Evolutionary conservation across 23 tunicate species (phyloP).

Genomic region (Ciona savignyi): DNA sequence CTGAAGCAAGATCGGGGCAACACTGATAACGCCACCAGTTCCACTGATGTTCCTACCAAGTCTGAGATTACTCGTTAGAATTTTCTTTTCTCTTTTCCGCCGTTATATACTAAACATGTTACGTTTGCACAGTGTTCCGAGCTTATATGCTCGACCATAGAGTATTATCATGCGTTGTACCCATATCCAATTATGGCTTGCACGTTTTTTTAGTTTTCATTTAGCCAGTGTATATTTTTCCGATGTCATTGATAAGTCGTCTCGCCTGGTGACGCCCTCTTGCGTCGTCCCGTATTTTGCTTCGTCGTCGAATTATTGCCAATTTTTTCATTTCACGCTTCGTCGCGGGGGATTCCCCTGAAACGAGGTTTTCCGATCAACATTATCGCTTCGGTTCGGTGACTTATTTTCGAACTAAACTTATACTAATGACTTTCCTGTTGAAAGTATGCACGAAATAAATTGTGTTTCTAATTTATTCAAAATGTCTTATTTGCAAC

Average conservation of each 20-base stretch:
- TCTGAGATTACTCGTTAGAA: not conserved
- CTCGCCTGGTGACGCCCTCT: not conserved
- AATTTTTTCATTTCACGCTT: not conserved
- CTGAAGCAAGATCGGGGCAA: not conserved
- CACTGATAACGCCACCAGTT: not conserved
- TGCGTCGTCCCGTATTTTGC: not conserved
- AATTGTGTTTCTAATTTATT: not conserved
- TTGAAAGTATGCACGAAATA: too few relatives aligned
- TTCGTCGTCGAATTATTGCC: not conserved
- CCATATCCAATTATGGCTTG: not conserved
- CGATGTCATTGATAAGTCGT: too few relatives aligned
- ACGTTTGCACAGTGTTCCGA: not conserved
- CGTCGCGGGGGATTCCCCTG: not conserved
- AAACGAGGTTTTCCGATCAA: not conserved
- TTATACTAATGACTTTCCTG: too few relatives aligned
- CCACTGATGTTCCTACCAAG: not conserved
- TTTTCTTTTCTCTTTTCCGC: not conserved
- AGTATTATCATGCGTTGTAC: not conserved
- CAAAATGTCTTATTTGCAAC: not conserved
- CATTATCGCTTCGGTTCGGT: too few relatives aligned
- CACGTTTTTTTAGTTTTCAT: not conserved
- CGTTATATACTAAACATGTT: too few relatives aligned
- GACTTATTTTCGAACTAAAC: too few relatives aligned
- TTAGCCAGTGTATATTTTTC: too few relatives aligned
- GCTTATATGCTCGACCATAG: not conserved